A percentile compares a stretch with the other conserved stretches of the same genome.
Evolutionary conservation across 2,888 invertebrate genomes (phyloP).

Genomic region (Apodemia mormo): DNA sequence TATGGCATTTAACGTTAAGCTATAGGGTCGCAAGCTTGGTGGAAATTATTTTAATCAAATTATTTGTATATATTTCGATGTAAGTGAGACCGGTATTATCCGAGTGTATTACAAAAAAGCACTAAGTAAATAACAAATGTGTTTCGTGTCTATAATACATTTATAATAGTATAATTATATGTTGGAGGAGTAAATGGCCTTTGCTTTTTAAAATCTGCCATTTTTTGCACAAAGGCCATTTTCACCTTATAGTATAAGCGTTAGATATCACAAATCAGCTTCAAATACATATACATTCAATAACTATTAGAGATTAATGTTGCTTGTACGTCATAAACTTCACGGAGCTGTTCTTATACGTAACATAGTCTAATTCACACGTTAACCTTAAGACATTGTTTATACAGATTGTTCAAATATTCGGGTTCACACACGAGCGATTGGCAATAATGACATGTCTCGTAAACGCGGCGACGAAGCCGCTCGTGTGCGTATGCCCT

Average conservation of each 20-base stretch:
- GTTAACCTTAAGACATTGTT: slow-evolving; percentile 69
- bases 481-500: slow-evolving; percentile 34
- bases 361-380: slow-evolving; percentile 76
- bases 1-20: slow-evolving; percentile 37
- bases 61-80: slow-evolving; percentile 42
- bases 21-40: slow-evolving; percentile 27
- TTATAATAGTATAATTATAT: slow-evolving; percentile 45
- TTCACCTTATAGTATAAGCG: slow-evolving; percentile 54
- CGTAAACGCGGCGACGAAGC: slow-evolving; percentile 22
- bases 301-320: slow-evolving; percentile 71
- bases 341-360: slow-evolving; percentile 78
- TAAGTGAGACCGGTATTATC: slow-evolving; percentile 62
- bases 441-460: slow-evolving; percentile 28
- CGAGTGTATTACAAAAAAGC: slow-evolving; percentile 42
- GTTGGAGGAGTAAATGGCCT: slow-evolving; percentile 43
- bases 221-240: slow-evolving; percentile 44
- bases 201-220: slow-evolving; percentile 26
- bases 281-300: slow-evolving; percentile 63
- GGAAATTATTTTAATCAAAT: slow-evolving; percentile 22
- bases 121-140: slow-evolving; percentile 40
- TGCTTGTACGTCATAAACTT: slow-evolving; percentile 59
- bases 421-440: slow-evolving; percentile 30
- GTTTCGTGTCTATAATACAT: slow-evolving; percentile 67
- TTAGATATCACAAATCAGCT: slow-evolving; percentile 76
- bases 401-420: slow-evolving; percentile 54